A percentile compares a stretch with the other conserved stretches of the same genome.
These are phyloP conservation scores for Engraulis encrasicolus DNA, from an alignment of 2,113 vertebrate species.

Conservation along the genomic window DNA sequence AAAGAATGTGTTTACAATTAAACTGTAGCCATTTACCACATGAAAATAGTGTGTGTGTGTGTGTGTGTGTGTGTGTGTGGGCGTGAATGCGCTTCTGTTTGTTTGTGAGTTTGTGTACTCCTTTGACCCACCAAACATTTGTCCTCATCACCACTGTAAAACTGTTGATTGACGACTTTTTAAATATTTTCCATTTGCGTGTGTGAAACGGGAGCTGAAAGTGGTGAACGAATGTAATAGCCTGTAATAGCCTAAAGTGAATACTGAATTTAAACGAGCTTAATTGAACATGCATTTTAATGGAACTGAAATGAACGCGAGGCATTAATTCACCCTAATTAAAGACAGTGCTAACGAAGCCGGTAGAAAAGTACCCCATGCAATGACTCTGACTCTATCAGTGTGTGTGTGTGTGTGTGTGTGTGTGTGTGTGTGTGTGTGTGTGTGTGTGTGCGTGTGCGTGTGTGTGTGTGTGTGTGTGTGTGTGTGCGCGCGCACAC, in stretches of 20 bases:
- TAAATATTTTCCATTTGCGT: background rate
- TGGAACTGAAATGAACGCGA: background rate
- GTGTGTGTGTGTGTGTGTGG: too few relatives aligned
- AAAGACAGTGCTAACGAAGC: background rate
- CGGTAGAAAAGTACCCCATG: background rate
- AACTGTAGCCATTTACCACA: too few relatives aligned
- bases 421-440: too few relatives aligned
- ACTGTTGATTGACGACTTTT: background rate
- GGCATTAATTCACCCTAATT: constrained; percentile 5
- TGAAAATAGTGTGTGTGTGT: too few relatives aligned
- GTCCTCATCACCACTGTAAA: background rate
- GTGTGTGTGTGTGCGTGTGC: too few relatives aligned
- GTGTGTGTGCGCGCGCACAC: too few relatives aligned
- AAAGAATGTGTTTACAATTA: background rate
- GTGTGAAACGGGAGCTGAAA: background rate
- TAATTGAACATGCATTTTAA: constrained; percentile 1
- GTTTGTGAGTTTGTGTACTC: too few relatives aligned
- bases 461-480: too few relatives aligned
- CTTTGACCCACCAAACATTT: background rate
- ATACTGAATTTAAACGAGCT: background rate
- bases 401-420: too few relatives aligned
- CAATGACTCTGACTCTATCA: too few relatives aligned
- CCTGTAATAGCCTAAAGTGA: background rate
- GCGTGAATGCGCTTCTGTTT: too few relatives aligned
- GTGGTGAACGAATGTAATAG: background rate